A percentile compares a stretch with the other conserved stretches of the same genome.
These are phyloP conservation scores for Crypturellus tataupa DNA, from an alignment of 2,797 vertebrate genomes.

Conservation along the genomic window DNA sequence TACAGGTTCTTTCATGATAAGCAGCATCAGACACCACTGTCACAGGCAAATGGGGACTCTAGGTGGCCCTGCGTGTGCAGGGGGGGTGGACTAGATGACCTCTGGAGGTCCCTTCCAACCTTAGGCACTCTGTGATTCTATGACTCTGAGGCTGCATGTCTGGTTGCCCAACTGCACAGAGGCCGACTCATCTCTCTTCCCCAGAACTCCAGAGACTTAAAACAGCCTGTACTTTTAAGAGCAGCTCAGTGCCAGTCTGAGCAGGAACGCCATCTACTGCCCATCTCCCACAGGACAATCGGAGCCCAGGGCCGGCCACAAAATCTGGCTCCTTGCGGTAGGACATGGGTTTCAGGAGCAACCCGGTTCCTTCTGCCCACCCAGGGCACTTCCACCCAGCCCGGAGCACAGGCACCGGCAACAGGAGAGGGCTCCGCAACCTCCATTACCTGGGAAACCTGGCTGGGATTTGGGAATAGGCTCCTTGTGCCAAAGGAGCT, in stretches of 20 bases:
- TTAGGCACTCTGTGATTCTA: too few species aligned
- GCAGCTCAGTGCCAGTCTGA: fast-evolving
- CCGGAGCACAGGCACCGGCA: not conserved
- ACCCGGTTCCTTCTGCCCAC: not conserved
- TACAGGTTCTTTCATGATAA: not conserved
- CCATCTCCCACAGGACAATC: not conserved
- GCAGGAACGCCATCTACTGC: not conserved
- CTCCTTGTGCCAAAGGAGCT: not conserved
- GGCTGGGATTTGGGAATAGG: fast-evolving
- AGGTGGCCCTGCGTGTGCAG: too few species aligned
- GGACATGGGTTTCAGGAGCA: fast-evolving
- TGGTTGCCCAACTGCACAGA: fast-evolving
- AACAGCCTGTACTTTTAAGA: fast-evolving
- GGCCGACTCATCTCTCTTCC: fast-evolving
- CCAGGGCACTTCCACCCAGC: not conserved
- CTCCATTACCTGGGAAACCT: not conserved
- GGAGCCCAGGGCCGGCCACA: fast-evolving
- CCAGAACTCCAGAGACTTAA: fast-evolving
- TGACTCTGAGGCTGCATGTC: not conserved
- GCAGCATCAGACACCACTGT: not conserved
- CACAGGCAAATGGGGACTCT: not conserved
- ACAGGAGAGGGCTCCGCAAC: not conserved
- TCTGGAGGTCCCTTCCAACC: too few species aligned
- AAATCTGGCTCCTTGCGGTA: fast-evolving
- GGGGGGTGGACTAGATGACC: too few species aligned